Evolutionary conservation across 92 coral and sea anemone species (phyloP), one percentile per base, ranked within the genome.

Genomic region (Palythoa grandiflora): DNA sequence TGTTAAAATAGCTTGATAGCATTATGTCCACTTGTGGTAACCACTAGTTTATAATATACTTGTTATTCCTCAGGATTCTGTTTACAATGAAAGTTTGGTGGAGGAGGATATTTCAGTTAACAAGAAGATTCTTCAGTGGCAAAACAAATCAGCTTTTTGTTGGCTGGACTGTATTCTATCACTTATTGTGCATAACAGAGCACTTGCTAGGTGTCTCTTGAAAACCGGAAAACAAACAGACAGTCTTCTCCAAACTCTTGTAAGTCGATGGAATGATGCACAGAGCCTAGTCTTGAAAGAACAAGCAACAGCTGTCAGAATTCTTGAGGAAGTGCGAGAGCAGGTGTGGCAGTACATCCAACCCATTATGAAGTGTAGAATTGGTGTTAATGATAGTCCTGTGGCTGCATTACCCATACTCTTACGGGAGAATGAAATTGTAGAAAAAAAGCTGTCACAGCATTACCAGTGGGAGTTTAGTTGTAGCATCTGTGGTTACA

Each of bases 331-430:
- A 47, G 89, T 88, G 8, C 93, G 97, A 2, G 74, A 74, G n/a
- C 21, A 38, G 17, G 93, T 97, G 71, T 97, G 98, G 98, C 85
- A 57, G 8, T 94, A 87, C 87, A 71, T 97, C 71, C 74, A 92
- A 71, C 95, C 97, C 15, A 94, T 89, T 54, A 93, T 97, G 97
- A 93, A 95, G 78, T 97, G 99, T 65, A 71, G 89, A 60, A 86
- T 89, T 13, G 99, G 98, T 68, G 94, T 95, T 15, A 94, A 97
- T 71, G 99, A 97, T 83, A 94, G 98, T 16, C 97, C 99, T 1
- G 84, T 97, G 20, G 87, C 80, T 5, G 96, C 97, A 5, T 84
- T 97, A 59, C 98, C 89, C 6, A 61, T 94, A n/a, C 80, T 97
- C 72, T 87, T 97, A n/a, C 85, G 92, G 76, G 98, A 94, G 55